phyloP scores from a whole-genome alignment of 92 coral and sea anemone species.

The Porites rus region DNA sequence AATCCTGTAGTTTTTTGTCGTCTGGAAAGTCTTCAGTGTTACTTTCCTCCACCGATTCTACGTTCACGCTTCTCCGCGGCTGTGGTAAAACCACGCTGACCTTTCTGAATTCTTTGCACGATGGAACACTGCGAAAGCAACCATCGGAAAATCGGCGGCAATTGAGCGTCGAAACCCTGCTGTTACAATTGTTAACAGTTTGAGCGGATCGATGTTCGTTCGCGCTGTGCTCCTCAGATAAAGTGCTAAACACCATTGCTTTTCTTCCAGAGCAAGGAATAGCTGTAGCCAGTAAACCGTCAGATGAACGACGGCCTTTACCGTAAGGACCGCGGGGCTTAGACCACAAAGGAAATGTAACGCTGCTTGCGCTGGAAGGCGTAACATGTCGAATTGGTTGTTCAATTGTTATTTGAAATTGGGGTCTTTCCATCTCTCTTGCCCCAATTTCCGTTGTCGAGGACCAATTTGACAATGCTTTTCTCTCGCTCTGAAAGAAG shows the following conservation, averaged over 20 bases:
- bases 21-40: background rate
- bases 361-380: conserved; percentile 8
- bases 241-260: conserved; percentile 12
- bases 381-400: conserved; percentile 43
- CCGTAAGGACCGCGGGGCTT: conserved; percentile 9
- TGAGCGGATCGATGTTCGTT: background rate
- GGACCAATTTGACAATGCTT: background rate
- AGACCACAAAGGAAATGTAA: conserved; percentile 20
- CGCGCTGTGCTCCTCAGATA: conserved; percentile 26
- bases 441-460: conserved; percentile 12
- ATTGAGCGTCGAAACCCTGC: conserved; percentile 33
- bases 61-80: conserved; percentile 26
- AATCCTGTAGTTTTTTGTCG: background rate
- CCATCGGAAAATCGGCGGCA: conserved; percentile 60
- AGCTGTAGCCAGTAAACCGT: conserved; percentile 20
- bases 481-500: background rate
- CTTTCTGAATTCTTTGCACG: conserved; percentile 17
- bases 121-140: conserved; percentile 32
- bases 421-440: conserved; percentile 14
- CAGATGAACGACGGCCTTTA: conserved; percentile 44
- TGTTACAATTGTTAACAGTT: conserved; percentile 8
- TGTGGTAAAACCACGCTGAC: conserved; percentile 49
- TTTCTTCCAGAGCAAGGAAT: conserved; percentile 9
- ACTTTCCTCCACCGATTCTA: background rate
- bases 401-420: conserved; percentile 33